Percentiles rank a stretch among this genome's conserved stretches.
These are phyloP conservation scores for Malthinus seriepunctatus DNA, from an alignment of 2,888 invertebrate genomes.

Conservation along the genomic window DNA sequence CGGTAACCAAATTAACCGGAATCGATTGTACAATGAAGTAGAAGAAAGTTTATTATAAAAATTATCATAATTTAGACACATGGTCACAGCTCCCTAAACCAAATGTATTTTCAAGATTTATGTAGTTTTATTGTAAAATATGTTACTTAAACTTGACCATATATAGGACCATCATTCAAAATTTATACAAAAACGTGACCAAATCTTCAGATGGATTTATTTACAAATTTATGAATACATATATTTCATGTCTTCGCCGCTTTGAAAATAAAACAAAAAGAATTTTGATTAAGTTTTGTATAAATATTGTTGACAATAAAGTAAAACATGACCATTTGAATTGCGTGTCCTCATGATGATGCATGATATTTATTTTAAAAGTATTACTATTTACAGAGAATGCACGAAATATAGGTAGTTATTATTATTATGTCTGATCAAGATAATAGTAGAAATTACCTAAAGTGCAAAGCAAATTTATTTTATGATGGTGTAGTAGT, in stretches of 20 bases:
- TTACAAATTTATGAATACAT: too few species aligned
- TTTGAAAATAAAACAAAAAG: not conserved
- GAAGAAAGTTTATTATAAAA: too few species aligned
- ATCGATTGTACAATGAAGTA: too few species aligned
- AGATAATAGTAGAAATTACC: conserved; percentile 23
- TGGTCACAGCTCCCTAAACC: too few species aligned
- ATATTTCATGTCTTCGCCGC: not conserved
- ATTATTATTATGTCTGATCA: conserved; percentile 22
- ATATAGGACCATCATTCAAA: conserved; percentile 5
- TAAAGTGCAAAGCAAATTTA: conserved; percentile 15
- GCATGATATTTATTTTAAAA: conserved; percentile 23
- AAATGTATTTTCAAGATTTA: too few species aligned
- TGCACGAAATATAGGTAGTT: conserved; percentile 22
- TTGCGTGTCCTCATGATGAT: conserved; percentile 24
- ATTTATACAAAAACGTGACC: not conserved
- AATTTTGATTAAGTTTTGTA: conserved; percentile 9
- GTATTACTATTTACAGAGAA: conserved; percentile 23
- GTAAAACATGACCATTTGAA: conserved; percentile 21
- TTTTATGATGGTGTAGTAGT: too few species aligned
- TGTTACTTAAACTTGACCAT: not conserved
- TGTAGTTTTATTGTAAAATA: not conserved
- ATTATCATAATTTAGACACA: too few species aligned
- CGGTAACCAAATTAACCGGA: too few species aligned
- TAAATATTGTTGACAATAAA: conserved; percentile 10
- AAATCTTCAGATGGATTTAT: too few species aligned